Evolutionary conservation across 2,113 vertebrate species (phyloP), one percentile per base, ranked within the genome.

Genomic region (Buteo buteo): DNA sequence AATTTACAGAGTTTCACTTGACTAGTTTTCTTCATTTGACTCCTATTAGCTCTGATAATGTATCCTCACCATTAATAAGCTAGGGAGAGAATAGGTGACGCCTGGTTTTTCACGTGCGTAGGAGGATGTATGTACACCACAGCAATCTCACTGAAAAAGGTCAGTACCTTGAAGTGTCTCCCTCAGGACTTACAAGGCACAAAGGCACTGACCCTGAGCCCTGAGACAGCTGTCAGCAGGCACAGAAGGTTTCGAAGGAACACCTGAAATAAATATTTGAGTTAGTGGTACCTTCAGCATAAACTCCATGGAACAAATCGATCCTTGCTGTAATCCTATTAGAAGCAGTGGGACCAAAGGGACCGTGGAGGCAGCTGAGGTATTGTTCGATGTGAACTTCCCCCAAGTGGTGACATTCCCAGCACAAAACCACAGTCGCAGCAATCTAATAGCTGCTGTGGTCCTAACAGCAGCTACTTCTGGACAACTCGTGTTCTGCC

Each of bases 31-130:
- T 98, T 99, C 98, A 99, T 99, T 98, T 99, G 98, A 98, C 98
- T 98, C 98, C 98, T 98, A 99, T 99, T 99, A 99, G 97, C 97
- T 99, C 97, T 98, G 98, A 99, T 99, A 99, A 99, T 98, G 96
- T 98, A 98, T 99, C 97, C 98, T 98, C 97, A 97, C 98, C 97
- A 98, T 98, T 99, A 99, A 98, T 97, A 96, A 89, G 86, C 96
- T 96, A 88, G 96, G 79, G 55, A 97, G 74, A 97, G 98, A 97
- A 98, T 97, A 96, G 82, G 96, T 65, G 95, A 97, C 84, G 38
- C 80, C 85, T 74, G 29, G 34, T 44, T 72, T 90, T 91, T 93
- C 88, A 73, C 2, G 1, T 82, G 84, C 31, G 13, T 21, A 8
- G 71, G 29, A 94, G 62, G 55, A 78, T 72, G 18, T 55, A 52